A percentile compares a stretch with the other conserved stretches of the same genome.
Conservation (phyloP, 2,888 invertebrate genomes). For the Lasioglossum oenotherae region DNA sequence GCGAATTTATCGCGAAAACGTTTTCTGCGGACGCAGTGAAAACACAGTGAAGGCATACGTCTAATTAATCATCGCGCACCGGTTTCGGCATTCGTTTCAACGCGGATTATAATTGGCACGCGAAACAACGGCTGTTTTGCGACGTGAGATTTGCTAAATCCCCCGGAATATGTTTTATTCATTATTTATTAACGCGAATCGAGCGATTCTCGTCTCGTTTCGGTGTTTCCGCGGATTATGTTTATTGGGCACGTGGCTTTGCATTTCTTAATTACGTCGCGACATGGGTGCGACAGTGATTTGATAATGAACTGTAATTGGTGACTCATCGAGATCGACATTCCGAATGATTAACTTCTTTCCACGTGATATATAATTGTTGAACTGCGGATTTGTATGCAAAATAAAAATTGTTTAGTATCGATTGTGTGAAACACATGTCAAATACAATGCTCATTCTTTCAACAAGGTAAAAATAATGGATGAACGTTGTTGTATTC, state of each 20-base stretch:
- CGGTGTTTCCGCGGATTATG: neutral
- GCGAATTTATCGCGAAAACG: constrained; percentile 3
- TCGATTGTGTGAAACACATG: too few species aligned
- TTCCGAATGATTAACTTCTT: neutral
- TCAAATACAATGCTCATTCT: too few species aligned
- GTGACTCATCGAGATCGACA: neutral
- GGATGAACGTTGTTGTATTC: too few species aligned
- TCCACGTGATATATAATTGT: neutral
- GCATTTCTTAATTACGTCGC: neutral
- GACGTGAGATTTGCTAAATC: neutral
- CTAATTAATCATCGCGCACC: neutral
- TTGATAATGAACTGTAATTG: neutral
- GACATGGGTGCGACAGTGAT: neutral
- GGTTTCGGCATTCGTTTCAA: neutral
- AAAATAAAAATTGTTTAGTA: neutral
- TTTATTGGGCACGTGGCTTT: neutral
- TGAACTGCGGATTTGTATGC: neutral
- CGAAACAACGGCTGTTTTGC: neutral
- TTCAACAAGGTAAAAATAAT: too few species aligned
- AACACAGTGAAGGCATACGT: neutral
- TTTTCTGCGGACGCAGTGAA: neutral
- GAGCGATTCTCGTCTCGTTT: neutral
- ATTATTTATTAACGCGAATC: neutral
- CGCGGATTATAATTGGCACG: neutral
- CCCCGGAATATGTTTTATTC: neutral